A percentile compares a stretch with the other conserved stretches of the same genome.
Conservation (phyloP, 2,888 invertebrate species). For the Lissonota sp. region DNA sequence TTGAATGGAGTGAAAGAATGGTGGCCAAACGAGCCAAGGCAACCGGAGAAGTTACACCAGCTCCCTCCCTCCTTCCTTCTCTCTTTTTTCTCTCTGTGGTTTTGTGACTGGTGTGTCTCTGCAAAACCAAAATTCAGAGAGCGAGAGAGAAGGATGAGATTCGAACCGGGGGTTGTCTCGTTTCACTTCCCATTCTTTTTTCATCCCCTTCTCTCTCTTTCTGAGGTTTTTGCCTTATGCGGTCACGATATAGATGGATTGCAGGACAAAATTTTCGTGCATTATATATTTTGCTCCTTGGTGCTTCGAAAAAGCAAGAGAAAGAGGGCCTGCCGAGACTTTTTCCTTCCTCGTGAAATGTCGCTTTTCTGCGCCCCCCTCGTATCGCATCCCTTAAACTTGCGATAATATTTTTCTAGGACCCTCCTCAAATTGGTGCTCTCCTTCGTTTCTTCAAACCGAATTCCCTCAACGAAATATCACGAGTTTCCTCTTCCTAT, state of each 20-base stretch:
- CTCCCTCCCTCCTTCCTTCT: conserved; percentile 17
- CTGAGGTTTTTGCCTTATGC: conserved; percentile 48
- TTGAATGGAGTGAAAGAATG: conserved; percentile 79
- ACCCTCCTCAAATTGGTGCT: conserved; percentile 36
- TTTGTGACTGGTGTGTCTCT: conserved; percentile 55
- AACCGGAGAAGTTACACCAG: conserved; percentile 58
- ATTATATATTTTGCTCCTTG: conserved; percentile 38
- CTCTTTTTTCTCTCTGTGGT: conserved; percentile 50
- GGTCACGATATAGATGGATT: conserved; percentile 44
- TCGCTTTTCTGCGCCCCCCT: conserved; percentile 50
- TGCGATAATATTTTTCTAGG: conserved; percentile 78
- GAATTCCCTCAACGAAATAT: conserved; percentile 1
- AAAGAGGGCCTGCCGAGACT: conserved; percentile 21
- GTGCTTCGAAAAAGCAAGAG: conserved; percentile 31
- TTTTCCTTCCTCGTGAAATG: conserved; percentile 41
- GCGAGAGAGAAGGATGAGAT: conserved; percentile 47
- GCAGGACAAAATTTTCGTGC: conserved; percentile 69
- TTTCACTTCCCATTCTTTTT: conserved; percentile 49
- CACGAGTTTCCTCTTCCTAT: conserved; percentile 24
- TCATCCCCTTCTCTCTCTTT: conserved; percentile 33
- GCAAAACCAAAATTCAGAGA: conserved; percentile 47
- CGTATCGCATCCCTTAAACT: conserved; percentile 51
- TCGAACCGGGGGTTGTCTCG: conserved; percentile 48
- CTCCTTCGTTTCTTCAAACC: background rate
- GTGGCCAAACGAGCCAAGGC: conserved; percentile 76